phyloP scores from a whole-genome alignment of 2,113 vertebrate species.

The Oryzias woworae region DNA sequence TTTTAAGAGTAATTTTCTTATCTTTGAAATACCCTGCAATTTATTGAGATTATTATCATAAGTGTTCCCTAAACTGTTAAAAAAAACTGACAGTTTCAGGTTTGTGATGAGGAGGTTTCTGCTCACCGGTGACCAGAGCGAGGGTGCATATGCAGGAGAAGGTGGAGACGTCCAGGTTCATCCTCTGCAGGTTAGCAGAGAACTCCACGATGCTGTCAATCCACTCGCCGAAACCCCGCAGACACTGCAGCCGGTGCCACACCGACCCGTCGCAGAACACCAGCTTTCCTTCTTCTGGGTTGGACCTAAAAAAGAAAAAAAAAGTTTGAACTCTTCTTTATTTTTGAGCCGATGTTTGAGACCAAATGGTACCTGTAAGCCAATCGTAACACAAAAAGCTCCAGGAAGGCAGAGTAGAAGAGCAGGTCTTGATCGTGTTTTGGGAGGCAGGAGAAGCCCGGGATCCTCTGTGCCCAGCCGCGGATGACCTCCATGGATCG shows the following conservation, averaged over 20 bases:
- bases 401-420: constrained; percentile 95
- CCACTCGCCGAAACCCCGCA: constrained; percentile 98
- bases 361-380: constrained; percentile 85
- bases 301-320: constrained; percentile 80
- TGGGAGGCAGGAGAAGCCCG: constrained; percentile 87
- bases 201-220: constrained; percentile 96
- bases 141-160: constrained; percentile 96
- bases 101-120: neutral
- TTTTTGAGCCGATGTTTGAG: no score
- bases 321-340: no score
- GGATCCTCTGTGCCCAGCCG: constrained; percentile 93
- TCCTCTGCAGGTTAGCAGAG: constrained; percentile 91
- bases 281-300: constrained; percentile 91
- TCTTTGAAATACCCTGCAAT: neutral
- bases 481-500: constrained; percentile 97
- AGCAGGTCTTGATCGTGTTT: constrained; percentile 95
- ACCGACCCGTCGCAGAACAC: constrained; percentile 97
- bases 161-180: constrained; percentile 93
- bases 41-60: no score
- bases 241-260: constrained; percentile 92
- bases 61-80: neutral
- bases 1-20: no score
- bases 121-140: constrained; percentile 93
- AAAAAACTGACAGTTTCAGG: neutral
- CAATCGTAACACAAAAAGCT: constrained; percentile 93